Evolutionary conservation across 1,140 invertebrate genomes (phyloP), one percentile per base, ranked within the genome.

Genomic region (Metopolophium dirhodum): DNA sequence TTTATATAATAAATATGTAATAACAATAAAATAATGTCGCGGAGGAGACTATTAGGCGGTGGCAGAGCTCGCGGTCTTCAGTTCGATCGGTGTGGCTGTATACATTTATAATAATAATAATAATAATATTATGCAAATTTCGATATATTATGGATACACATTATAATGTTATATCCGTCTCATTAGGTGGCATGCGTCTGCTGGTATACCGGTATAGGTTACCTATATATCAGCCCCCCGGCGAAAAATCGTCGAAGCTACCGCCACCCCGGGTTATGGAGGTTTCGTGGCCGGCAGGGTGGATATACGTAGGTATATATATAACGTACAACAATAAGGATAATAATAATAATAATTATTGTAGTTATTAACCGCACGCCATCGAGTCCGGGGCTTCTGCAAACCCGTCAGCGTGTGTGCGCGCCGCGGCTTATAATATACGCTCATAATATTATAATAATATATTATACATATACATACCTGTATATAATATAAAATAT

Each of bases 151-250:
- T n/a, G 30, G 14, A 30, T 30, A 61, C 30, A n/a, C 18, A 77
- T 77, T n/a, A 77, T 77, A n/a, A 77, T 77, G n/a, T 77, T 77
- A 77, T 35, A 77, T 77, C 61, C 61, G n/a, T 77, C 61, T 77
- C 14, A 77, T 77, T 77, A 77, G n/a, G 30, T 11, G 61, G 61
- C 61, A 30, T 3, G 30, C 61, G 61, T 77, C n/a, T 77, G 14
- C 61, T 18, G 14, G 61, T 30, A 30, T 54, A 54, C 41, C 41
- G 2, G 37, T n/a, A n/a, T n/a, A 37, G 2, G 37, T 1, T 37
- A 37, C 61, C 61, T 77, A n/a, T 61, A 61, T 18, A 77, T 77
- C 61, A 20, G 61, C 61, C n/a, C 14, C 14, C n/a, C 11, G 61
- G 61, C 61, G 14, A 77, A n/a, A 14, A n/a, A 14, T 77, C 61